A percentile compares a stretch with the other conserved stretches of the same genome.
Evolutionary conservation across 1,140 invertebrate species (phyloP).

Genomic region (Drosophila carrolli): DNA sequence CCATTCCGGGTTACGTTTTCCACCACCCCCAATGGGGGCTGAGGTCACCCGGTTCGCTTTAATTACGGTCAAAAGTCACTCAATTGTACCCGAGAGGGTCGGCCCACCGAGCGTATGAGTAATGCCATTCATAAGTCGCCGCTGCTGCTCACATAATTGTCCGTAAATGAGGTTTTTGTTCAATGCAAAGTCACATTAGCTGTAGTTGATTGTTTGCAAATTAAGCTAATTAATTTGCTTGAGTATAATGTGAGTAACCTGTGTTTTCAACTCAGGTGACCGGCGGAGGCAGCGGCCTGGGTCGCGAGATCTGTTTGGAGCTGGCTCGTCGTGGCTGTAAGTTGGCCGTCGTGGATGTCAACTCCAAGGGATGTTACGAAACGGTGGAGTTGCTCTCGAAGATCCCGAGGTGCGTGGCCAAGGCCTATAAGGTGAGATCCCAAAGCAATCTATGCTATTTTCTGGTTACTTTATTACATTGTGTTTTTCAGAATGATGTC

Average conservation of each 20-base stretch:
- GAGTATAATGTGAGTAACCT: slow-evolving; percentile 50
- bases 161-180: slow-evolving; percentile 54
- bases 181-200: slow-evolving; percentile 42
- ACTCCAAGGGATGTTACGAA: slow-evolving; percentile 80
- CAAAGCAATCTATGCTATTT: fast-evolving
- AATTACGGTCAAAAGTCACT: slow-evolving; percentile 78
- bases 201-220: slow-evolving; percentile 70
- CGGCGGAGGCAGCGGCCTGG: slow-evolving; percentile 81
- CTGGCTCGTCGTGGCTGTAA: slow-evolving; percentile 79
- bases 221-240: slow-evolving; percentile 73
- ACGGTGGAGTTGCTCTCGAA: slow-evolving; percentile 71
- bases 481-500: slow-evolving; percentile 72
- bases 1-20: background rate
- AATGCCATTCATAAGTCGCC: slow-evolving; percentile 53
- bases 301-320: slow-evolving; percentile 76
- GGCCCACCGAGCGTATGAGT: slow-evolving; percentile 40
- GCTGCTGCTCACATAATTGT: slow-evolving; percentile 34
- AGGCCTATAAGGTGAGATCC: slow-evolving; percentile 79
- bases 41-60: slow-evolving; percentile 60
- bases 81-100: slow-evolving; percentile 57
- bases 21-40: slow-evolving; percentile 7
- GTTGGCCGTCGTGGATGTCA: slow-evolving; percentile 79
- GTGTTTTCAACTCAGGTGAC: slow-evolving; percentile 63
- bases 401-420: slow-evolving; percentile 66
- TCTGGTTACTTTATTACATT: background rate